These are phyloP conservation scores for Forbesichthys papilliferus DNA, from an alignment of 2,113 vertebrate genomes.

Conservation along the genomic window DNA sequence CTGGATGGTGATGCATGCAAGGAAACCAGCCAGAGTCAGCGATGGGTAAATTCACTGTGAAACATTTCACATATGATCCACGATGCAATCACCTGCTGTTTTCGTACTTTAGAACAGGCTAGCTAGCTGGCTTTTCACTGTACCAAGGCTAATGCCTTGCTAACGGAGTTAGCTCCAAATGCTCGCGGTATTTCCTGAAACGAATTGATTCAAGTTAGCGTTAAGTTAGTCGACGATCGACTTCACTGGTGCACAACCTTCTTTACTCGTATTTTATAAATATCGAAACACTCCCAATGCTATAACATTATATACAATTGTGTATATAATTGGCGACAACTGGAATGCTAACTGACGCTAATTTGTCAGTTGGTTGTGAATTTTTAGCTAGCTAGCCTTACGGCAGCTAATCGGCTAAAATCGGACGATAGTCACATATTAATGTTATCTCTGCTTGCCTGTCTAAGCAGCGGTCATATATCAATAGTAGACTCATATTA, in stretches of 20 bases:
- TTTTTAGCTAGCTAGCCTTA: conserved; percentile 27
- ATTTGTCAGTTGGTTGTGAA: background rate
- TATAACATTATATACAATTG: background rate
- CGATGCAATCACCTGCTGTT: background rate
- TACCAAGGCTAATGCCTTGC: conserved; percentile 31
- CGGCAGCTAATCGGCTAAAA: conserved; percentile 22
- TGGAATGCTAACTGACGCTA: conserved; percentile 7
- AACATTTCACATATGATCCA: background rate
- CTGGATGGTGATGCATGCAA: conserved; percentile 99
- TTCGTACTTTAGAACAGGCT: background rate
- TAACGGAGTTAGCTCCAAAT: conserved; percentile 26
- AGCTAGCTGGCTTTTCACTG: conserved; percentile 7
- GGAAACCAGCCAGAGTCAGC: conserved; percentile 98
- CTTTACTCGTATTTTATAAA: background rate
- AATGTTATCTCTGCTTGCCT: background rate
- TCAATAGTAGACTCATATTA: background rate
- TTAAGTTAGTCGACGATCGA: conserved; percentile 4
- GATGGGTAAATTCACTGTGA: conserved; percentile 88
- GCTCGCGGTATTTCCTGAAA: conserved; percentile 24
- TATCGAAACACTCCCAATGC: background rate
- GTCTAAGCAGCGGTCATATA: background rate
- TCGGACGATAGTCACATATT: background rate
- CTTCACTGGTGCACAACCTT: background rate
- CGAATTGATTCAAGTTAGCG: background rate
- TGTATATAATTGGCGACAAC: background rate